Conservation (phyloP, 2,797 vertebrate genomes). For the Microcaecilia unicolor region DNA sequence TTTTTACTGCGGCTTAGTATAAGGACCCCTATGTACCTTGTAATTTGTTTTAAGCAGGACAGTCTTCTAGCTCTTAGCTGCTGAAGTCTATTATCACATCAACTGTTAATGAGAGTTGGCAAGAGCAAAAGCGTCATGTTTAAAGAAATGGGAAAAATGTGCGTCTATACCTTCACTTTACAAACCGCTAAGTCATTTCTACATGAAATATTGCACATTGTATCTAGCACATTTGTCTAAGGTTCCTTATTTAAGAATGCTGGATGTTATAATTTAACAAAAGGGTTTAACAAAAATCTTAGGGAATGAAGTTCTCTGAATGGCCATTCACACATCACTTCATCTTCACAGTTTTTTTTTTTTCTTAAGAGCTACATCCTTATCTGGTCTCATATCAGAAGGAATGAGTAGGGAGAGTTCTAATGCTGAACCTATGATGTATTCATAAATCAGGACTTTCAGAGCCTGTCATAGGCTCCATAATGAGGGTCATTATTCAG, state of each 20-base stretch:
- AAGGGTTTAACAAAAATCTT: constrained; percentile 37
- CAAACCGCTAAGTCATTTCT: constrained; percentile 11
- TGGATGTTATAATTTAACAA: constrained; percentile 41
- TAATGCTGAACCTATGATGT: constrained; percentile 74
- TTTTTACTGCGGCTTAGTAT: no score
- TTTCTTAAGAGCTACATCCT: constrained; percentile 47
- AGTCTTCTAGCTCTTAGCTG: constrained; percentile 53
- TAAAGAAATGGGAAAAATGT: constrained; percentile 9
- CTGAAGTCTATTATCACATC: constrained; percentile 47
- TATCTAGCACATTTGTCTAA: constrained; percentile 43
- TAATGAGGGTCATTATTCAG: constrained; percentile 99
- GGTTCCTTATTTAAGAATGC: constrained; percentile 27
- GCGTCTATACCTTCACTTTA: constrained; percentile 21
- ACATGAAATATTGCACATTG: constrained; percentile 22
- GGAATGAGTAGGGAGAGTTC: constrained; percentile 58
- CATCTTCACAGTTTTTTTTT: constrained; percentile 29
- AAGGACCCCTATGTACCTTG: no score
- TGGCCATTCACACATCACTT: constrained; percentile 56
- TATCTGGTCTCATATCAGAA: constrained; percentile 46
- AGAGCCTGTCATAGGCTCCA: constrained; percentile 93
- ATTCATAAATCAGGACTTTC: constrained; percentile 99
- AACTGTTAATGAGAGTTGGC: constrained; percentile 52
- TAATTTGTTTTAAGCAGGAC: constrained; percentile 56
- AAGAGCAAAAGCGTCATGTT: constrained; percentile 26
- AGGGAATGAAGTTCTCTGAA: constrained; percentile 42